A percentile compares a stretch with the other conserved stretches of the same genome.
Evolutionary conservation across 2,797 vertebrate species (phyloP).

Genomic region (Siniperca scherzeri): DNA sequence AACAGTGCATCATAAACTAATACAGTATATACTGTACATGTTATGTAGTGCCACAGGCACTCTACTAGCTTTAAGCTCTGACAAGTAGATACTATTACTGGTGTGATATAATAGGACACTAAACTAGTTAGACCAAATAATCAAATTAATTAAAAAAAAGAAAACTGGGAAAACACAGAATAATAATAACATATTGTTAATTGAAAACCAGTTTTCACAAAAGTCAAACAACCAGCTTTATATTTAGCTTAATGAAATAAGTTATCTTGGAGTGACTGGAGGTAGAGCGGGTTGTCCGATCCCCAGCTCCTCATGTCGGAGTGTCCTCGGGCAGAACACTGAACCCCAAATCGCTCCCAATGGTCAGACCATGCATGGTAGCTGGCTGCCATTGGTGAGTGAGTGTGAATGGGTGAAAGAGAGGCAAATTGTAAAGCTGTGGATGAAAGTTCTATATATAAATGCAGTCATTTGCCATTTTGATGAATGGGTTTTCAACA

Average conservation of each 20-base stretch:
- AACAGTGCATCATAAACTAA: slow-evolving; percentile 8
- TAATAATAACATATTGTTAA: not conserved
- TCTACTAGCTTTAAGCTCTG: not conserved
- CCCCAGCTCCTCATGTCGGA: too few species aligned
- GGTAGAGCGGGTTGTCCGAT: not conserved
- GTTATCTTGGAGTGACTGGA: too few species aligned
- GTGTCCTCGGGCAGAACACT: not conserved
- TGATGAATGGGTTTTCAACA: not conserved
- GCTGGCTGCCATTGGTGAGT: not conserved
- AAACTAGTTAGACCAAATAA: not conserved
- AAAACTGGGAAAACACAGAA: not conserved
- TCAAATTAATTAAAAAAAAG: not conserved
- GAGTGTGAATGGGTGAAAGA: not conserved
- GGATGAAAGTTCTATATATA: not conserved
- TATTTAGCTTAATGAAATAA: not conserved
- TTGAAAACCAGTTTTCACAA: not conserved
- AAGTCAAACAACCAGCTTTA: not conserved
- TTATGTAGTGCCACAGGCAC: slow-evolving; percentile 17
- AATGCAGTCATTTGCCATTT: not conserved
- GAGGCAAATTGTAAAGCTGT: not conserved
- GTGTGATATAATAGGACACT: not conserved
- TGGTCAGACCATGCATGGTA: not conserved
- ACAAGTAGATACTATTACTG: not conserved
- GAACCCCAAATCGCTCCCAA: not conserved
- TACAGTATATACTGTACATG: slow-evolving; percentile 6